Evolutionary conservation across 2,888 invertebrate species (phyloP), one percentile per base, ranked within the genome.

Genomic region (Eubasilissa splendida): DNA sequence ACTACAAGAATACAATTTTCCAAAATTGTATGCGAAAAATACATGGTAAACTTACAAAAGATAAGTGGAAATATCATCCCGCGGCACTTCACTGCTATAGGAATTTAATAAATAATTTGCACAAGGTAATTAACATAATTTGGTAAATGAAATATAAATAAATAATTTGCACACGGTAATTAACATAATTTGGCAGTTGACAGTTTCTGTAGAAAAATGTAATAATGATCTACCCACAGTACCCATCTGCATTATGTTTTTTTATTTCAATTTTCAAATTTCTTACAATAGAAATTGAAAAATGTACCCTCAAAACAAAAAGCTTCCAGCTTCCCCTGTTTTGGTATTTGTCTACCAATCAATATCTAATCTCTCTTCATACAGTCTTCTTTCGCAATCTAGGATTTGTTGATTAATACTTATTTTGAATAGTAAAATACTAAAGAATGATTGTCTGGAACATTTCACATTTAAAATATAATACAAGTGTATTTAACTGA

Each of bases 31-130:
- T 82, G 82, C 66, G 76, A 50, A 82, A 80, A 31, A 50, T 83
- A n/a, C 82, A 83, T 54, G 63, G 54, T 31, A 81, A 82, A 71
- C 77, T 83, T 11, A 82, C 83, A 10, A 82, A 78, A 60, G 82
- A 82, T 10, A 75, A 71, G 33, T 83, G 83, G 83, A 83, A 83
- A 53, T 76, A 77, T 53, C 70, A 82, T 11, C 83, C 83, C n/a
- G 81, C 73, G 2, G 68, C 79, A 22, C 9, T 83, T 4, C 59
- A 82, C 59, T 82, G 75, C 52, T 83, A 80, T 71, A 77, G 83
- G 42, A 75, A 60, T 65, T 52, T 81, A 22, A 52, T 80, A 4
- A 70, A 58, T 8, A 63, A 71, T 58, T 79, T 82, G 82, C 59
- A 66, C 2, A 68, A 82, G 81, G 83, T 83, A 83, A 58, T 56